These are phyloP conservation scores for Leptopterna dolabrata DNA, from an alignment of 2,888 invertebrate species.

Conservation along the genomic window DNA sequence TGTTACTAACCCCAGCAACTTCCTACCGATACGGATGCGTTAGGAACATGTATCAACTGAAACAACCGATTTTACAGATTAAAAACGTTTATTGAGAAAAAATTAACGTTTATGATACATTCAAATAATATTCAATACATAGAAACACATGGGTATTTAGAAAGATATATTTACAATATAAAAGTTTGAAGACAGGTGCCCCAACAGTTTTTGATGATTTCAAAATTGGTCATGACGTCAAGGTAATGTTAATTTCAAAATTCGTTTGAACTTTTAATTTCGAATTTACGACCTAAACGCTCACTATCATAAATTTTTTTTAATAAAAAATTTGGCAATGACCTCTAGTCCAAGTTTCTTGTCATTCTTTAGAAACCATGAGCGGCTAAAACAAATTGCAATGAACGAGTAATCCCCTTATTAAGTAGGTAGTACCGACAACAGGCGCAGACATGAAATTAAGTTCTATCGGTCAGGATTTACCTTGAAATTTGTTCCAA, in stretches of 20 bases:
- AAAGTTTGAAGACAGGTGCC: neutral
- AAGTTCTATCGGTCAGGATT: too few relatives aligned
- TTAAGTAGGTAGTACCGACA: too few relatives aligned
- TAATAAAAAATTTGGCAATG: neutral
- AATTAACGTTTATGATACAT: neutral
- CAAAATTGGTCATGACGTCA: neutral
- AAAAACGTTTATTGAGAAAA: conserved; percentile 6
- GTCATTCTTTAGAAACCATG: too few relatives aligned
- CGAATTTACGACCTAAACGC: neutral
- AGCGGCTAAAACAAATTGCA: too few relatives aligned
- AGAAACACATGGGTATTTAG: neutral
- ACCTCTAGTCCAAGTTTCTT: too few relatives aligned
- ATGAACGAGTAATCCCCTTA: too few relatives aligned
- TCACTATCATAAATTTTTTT: neutral
- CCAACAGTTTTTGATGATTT: neutral
- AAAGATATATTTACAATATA: neutral
- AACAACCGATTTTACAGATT: neutral
- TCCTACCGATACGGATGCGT: neutral
- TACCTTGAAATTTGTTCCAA: too few relatives aligned
- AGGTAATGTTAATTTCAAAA: neutral
- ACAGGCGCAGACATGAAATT: too few relatives aligned
- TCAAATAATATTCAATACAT: neutral
- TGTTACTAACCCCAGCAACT: too few relatives aligned
- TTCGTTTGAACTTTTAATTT: neutral
- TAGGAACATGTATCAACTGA: neutral